Evolutionary conservation across 2,888 invertebrate species (phyloP).

Genomic region (Chaetoderma sp.): DNA sequence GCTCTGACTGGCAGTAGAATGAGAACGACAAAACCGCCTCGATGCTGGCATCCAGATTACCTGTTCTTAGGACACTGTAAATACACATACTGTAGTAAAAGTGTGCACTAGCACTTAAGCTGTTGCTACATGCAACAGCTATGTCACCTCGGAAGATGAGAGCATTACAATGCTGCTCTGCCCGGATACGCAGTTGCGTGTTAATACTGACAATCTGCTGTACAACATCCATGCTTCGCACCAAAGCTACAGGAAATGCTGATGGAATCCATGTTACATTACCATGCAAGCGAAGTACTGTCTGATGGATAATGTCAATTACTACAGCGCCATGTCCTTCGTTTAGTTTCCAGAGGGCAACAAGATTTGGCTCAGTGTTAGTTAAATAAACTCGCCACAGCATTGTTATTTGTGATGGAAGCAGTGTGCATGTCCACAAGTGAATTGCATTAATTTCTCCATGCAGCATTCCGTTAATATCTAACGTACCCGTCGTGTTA

Average conservation of each 20-base stretch:
- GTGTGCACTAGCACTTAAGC: neutral
- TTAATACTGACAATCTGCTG: neutral
- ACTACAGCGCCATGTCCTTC: slow-evolving; percentile 23
- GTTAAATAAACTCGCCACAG: neutral
- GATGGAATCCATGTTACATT: neutral
- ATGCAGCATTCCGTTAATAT: slow-evolving; percentile 27
- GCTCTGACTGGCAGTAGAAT: slow-evolving; percentile 25
- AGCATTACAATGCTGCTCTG: neutral
- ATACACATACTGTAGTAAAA: slow-evolving; percentile 25
- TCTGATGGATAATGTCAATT: neutral
- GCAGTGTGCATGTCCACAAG: neutral
- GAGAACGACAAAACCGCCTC: slow-evolving; percentile 29
- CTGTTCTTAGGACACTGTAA: slow-evolving; percentile 9
- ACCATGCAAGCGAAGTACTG: neutral
- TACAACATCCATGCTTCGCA: neutral
- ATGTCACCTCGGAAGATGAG: slow-evolving; percentile 8
- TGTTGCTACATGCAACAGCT: slow-evolving; percentile 6
- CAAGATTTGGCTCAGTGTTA: slow-evolving; percentile 20
- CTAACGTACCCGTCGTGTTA: slow-evolving; percentile 16
- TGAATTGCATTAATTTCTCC: neutral
- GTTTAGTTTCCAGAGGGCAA: slow-evolving; percentile 38
- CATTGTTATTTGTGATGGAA: neutral
- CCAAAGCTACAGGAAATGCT: neutral
- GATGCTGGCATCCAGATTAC: slow-evolving; percentile 2
- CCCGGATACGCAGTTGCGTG: neutral